Evolutionary conservation across 2,888 invertebrate species (phyloP).

Genomic region (Pterobdella sp.): DNA sequence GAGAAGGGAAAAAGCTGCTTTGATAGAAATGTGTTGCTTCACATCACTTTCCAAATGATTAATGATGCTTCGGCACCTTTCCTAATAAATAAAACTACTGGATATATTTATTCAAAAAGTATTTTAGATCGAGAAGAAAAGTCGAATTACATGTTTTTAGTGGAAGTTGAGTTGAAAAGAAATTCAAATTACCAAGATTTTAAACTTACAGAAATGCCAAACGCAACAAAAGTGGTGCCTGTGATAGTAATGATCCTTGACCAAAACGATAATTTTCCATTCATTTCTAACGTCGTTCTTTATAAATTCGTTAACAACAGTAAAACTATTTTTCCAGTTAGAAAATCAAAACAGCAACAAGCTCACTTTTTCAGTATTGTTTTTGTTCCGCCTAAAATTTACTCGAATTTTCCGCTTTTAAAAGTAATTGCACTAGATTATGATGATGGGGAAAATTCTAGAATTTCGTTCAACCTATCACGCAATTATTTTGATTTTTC

Average conservation of each 20-base stretch:
- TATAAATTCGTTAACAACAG: neutral
- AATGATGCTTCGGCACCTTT: neutral
- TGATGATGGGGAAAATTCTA: neutral
- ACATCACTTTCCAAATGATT: conserved; percentile 12
- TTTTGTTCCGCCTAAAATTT: neutral
- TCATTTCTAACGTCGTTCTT: neutral
- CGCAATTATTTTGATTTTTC: neutral
- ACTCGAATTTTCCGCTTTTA: neutral
- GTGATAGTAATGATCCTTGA: neutral
- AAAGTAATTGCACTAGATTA: neutral
- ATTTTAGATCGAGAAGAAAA: conserved; percentile 6
- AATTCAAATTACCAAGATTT: neutral
- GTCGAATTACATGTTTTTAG: neutral
- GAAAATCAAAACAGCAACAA: neutral
- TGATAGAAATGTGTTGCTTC: neutral
- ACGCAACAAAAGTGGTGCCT: neutral
- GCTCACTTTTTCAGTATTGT: neutral
- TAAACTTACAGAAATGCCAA: neutral
- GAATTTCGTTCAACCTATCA: neutral
- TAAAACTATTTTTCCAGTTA: neutral
- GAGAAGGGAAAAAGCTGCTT: neutral
- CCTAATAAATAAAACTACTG: neutral
- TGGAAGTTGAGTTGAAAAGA: neutral
- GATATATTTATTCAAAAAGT: neutral
- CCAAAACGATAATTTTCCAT: neutral